phyloP scores from a whole-genome alignment of 2,113 vertebrate genomes.

The Carassius carassius region DNA sequence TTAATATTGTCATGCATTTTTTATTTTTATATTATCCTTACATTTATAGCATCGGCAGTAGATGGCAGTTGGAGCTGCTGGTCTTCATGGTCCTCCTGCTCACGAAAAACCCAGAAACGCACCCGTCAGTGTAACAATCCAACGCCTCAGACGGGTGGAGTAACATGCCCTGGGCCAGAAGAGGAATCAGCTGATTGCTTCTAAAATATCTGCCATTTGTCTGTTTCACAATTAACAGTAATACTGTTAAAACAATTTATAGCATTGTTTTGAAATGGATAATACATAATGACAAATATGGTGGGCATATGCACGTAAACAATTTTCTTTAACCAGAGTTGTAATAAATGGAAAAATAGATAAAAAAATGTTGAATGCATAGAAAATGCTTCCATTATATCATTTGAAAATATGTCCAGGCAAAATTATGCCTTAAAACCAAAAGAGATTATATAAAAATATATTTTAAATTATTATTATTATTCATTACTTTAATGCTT shows the following conservation, averaged over 20 bases:
- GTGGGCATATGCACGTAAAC: background rate
- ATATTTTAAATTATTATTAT: background rate
- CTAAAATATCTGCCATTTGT: conserved; percentile 53
- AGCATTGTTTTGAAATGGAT: background rate
- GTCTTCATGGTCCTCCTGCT: conserved; percentile 83
- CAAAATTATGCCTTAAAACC: background rate
- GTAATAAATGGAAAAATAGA: background rate
- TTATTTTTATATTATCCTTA: background rate
- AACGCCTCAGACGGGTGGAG: conserved; percentile 72
- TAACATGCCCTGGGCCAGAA: conserved; percentile 73
- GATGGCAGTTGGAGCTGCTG: conserved; percentile 90
- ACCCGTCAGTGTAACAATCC: conserved; percentile 86
- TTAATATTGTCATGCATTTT: background rate
- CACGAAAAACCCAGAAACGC: conserved; percentile 70
- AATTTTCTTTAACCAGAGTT: background rate
- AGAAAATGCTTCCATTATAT: no score
- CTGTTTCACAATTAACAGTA: background rate
- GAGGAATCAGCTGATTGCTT: conserved; percentile 74
- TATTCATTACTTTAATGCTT: background rate
- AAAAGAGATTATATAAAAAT: background rate
- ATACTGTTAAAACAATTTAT: no score
- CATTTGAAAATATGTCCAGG: background rate
- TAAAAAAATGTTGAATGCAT: background rate
- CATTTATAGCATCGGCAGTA: conserved; percentile 70
- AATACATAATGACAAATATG: no score